Evolutionary conservation across 2,797 vertebrate genomes (phyloP).

Genomic region (Selene dorsalis): DNA sequence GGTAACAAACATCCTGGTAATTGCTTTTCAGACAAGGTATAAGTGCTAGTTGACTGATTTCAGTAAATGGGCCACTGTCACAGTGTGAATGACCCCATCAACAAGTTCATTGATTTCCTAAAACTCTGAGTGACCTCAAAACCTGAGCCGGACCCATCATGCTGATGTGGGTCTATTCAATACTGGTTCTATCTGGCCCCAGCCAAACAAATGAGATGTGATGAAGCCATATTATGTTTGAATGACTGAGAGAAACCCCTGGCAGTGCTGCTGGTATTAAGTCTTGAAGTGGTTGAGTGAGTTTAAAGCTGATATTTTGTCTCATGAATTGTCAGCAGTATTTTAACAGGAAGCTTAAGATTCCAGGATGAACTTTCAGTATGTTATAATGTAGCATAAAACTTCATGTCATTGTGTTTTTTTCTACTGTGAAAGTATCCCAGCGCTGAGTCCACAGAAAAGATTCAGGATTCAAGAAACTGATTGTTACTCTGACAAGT

Average conservation of each 20-base stretch:
- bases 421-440: no score
- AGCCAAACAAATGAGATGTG: neutral
- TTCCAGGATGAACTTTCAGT: neutral
- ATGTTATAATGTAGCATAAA: no score
- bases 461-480: no score
- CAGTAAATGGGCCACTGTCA: conserved; percentile 4
- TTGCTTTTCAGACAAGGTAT: neutral
- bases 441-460: no score
- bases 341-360: neutral
- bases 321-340: neutral
- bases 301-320: neutral
- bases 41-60: conserved; percentile 32
- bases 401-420: no score
- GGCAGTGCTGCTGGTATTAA: neutral
- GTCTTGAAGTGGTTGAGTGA: neutral
- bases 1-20: neutral
- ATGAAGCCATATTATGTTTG: neutral
- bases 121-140: conserved; percentile 48
- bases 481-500: no score
- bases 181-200: neutral
- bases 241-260: neutral
- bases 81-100: conserved; percentile 20
- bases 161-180: conserved; percentile 4
- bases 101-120: conserved; percentile 48
- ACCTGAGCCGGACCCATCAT: conserved; percentile 3